A percentile compares a stretch with the other conserved stretches of the same genome.
Conservation (phyloP, 2,888 invertebrate species). For the Tanypteryx hageni region DNA sequence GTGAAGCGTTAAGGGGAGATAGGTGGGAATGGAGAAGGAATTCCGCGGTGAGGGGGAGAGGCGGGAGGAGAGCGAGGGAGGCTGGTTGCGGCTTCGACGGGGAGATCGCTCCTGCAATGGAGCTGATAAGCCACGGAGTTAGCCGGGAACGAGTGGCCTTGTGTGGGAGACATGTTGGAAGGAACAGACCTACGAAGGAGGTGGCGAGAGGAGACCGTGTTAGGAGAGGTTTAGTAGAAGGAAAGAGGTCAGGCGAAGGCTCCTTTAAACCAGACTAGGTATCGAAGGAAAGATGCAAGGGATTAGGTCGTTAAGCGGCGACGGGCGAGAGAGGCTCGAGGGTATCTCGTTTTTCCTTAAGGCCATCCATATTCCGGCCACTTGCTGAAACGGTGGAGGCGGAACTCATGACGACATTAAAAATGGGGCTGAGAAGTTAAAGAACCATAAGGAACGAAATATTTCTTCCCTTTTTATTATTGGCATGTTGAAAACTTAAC, state of each 20-base stretch:
- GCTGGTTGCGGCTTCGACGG: not conserved
- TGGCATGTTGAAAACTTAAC: too few relatives aligned
- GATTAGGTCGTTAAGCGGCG: conserved; percentile 5
- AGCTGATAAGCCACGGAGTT: conserved; percentile 32
- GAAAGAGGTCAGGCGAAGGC: not conserved
- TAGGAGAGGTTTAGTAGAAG: not conserved
- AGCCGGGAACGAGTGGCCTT: conserved; percentile 1
- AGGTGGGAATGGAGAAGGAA: not conserved
- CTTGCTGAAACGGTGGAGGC: conserved; percentile 3
- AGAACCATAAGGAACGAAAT: too few relatives aligned
- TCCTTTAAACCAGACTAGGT: not conserved
- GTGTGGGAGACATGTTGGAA: too few relatives aligned
- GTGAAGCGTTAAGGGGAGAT: not conserved
- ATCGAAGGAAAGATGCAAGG: not conserved
- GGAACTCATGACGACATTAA: too few relatives aligned
- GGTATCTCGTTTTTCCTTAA: not conserved
- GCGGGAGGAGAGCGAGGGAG: not conserved
- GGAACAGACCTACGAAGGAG: too few relatives aligned
- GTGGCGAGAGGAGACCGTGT: not conserved
- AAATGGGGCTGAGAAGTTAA: too few relatives aligned
- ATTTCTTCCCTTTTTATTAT: too few relatives aligned
- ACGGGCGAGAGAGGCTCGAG: not conserved
- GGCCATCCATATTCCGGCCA: conserved; percentile 1
- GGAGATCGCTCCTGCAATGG: not conserved
- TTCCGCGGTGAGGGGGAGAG: not conserved